phyloP scores from a whole-genome alignment of 1,140 invertebrate species.

The Sarcophaga bullata region DNA sequence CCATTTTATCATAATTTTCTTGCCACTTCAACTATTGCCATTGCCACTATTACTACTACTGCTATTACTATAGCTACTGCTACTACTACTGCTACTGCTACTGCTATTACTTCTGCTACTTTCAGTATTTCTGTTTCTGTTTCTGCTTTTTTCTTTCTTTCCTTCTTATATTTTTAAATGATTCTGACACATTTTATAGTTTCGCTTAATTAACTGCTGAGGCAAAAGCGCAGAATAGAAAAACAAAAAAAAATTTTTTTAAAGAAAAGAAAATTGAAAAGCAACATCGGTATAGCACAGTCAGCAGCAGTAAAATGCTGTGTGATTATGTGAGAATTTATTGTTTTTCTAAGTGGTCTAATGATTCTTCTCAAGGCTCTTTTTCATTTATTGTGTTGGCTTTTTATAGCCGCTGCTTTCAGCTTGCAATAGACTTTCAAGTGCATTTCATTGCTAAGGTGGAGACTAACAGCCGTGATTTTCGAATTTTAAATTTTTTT shows the following conservation, averaged over 20 bases:
- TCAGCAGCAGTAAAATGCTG: too few relatives aligned
- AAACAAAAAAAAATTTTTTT: too few relatives aligned
- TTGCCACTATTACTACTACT: too few relatives aligned
- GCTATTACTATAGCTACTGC: too few relatives aligned
- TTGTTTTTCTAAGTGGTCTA: conserved; percentile 23
- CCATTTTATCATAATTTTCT: too few relatives aligned
- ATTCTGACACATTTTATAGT: conserved; percentile 39
- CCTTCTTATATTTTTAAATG: conserved; percentile 1
- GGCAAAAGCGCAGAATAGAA: not conserved
- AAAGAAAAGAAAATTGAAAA: not conserved
- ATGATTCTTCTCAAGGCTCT: conserved; percentile 29
- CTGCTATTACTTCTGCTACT: not conserved
- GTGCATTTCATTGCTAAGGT: not conserved
- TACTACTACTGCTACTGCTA: too few relatives aligned
- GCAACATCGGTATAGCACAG: too few relatives aligned
- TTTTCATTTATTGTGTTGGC: conserved; percentile 18
- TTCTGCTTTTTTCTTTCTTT: not conserved
- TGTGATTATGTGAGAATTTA: conserved; percentile 13
- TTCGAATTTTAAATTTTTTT: not conserved
- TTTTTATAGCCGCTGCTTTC: not conserved
- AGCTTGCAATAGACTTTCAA: not conserved
- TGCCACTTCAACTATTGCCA: too few relatives aligned
- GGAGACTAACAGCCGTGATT: not conserved
- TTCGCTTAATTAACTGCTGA: conserved; percentile 17
- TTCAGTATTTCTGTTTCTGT: conserved; percentile 13